Base-by-base conservation (phyloP, 2,113 vertebrate genomes). In the Barbus barbus region DNA sequence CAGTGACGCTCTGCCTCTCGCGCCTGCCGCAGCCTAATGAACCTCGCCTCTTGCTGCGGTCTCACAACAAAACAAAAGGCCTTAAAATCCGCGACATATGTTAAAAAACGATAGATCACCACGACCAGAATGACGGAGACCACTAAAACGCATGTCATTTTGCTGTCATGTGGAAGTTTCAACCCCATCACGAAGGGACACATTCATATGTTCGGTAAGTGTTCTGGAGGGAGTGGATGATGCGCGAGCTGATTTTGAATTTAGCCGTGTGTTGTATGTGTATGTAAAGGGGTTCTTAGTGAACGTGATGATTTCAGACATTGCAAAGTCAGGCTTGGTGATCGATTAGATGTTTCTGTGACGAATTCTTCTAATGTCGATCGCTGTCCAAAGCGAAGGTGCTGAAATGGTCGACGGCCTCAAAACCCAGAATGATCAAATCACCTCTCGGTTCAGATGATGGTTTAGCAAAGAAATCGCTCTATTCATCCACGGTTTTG, bases 121-220 rank as follows among this genome's bases (percentile, higher is more conserved):
- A 53, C 87, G 33, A 33, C 18, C 16, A 92, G 75, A 89, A 98
- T 99, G 97, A 96, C 97, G 38, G 97, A 99, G 85, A 94, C 90
- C 85, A 94, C 90, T 78, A 98, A 98, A 90, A 98, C 96, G 60
- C 97, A 99, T 93, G 97, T 98, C 85, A 98, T 99, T 89, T 85
- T 99, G 92, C 95, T 99, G 82, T 95, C 97, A 89, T 98, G 97
- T 91, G 97, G 97, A 92, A 98, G 97, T 94, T 98, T 98, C 94
- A 99, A 98, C 87, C 97, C 97, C 88, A 95, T 99, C 94, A 98
- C 97, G 86, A 98, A 96, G 90, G 97, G 97, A 87, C 97, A 99
- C 93, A 94, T 99, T 90, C 96, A 99, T 92, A 98, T 99, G 97
- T 99, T 99, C 90, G 97, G 97, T 99, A 92, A 96, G 97, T 90